Evolutionary conservation across 2,888 invertebrate species (phyloP).

Genomic region (Sphecodes monilicornis): DNA sequence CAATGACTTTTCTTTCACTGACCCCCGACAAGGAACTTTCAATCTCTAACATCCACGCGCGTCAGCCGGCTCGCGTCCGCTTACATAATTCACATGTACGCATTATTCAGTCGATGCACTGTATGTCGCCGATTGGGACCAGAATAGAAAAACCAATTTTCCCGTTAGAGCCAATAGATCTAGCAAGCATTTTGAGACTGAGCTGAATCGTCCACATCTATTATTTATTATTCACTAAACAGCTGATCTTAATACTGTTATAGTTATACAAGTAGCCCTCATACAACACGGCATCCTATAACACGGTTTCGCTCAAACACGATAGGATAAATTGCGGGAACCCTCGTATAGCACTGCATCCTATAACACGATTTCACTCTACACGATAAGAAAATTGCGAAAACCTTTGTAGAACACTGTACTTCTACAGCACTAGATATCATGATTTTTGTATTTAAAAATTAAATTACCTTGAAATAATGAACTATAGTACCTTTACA

Average conservation of each 20-base stretch:
- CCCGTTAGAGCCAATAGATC: not conserved
- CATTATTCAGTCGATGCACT: conserved; percentile 9
- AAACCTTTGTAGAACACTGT: too few relatives aligned
- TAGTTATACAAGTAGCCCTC: too few relatives aligned
- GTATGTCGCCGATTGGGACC: not conserved
- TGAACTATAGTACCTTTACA: too few relatives aligned
- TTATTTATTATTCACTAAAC: not conserved
- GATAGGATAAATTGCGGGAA: too few relatives aligned
- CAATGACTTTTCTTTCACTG: conserved; percentile 70
- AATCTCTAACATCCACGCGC: conserved; percentile 59
- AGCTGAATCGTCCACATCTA: not conserved
- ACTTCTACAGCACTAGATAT: too few relatives aligned
- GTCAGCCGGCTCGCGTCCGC: conserved; percentile 13
- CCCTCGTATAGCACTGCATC: too few relatives aligned
- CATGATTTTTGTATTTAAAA: too few relatives aligned
- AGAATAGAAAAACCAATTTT: not conserved
- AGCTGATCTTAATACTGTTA: not conserved
- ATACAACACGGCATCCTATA: too few relatives aligned
- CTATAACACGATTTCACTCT: too few relatives aligned
- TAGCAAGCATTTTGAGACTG: not conserved
- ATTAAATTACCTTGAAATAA: too few relatives aligned
- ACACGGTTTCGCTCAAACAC: too few relatives aligned
- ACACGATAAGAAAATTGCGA: too few relatives aligned
- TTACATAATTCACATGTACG: conserved; percentile 56
- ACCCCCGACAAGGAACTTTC: conserved; percentile 70